A percentile compares a stretch with the other conserved stretches of the same genome.
phyloP scores from a whole-genome alignment of 1,140 invertebrate genomes.

The Linepithema humile region DNA sequence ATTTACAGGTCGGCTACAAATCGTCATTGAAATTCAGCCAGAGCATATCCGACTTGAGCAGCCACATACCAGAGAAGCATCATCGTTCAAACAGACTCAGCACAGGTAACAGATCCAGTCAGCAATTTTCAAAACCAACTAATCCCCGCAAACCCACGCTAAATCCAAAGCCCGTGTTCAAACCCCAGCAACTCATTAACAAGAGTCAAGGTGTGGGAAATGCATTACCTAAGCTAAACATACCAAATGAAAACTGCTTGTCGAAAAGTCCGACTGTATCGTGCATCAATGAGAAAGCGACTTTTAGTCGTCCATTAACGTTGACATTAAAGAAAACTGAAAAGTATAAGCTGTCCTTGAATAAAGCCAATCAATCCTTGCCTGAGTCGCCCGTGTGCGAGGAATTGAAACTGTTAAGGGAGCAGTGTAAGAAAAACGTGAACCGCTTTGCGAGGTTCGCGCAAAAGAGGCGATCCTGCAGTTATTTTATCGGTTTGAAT shows the following conservation, averaged over 20 bases:
- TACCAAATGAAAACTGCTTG: constrained; percentile 73
- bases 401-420: constrained; percentile 78
- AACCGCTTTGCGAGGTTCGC: constrained; percentile 79
- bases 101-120: constrained; percentile 80
- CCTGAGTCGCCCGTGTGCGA: constrained; percentile 84
- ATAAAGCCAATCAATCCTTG: constrained; percentile 82
- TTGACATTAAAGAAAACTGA: constrained; percentile 82
- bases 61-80: constrained; percentile 86
- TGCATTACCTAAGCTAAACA: constrained; percentile 74
- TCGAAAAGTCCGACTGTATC: constrained; percentile 79
- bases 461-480: constrained; percentile 80
- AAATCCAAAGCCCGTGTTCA: constrained; percentile 78
- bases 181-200: constrained; percentile 77
- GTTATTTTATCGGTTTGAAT: constrained; percentile 82
- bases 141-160: constrained; percentile 78
- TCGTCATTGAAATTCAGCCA: constrained; percentile 92
- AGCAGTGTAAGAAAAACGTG: constrained; percentile 76
- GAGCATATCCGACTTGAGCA: constrained; percentile 90
- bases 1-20: constrained; percentile 88
- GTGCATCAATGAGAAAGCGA: constrained; percentile 73
- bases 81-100: constrained; percentile 77
- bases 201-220: constrained; percentile 76
- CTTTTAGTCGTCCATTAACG: constrained; percentile 76
- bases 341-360: constrained; percentile 82
- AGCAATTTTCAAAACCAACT: constrained; percentile 79